Evolutionary conservation across 2,113 vertebrate species (phyloP).

Genomic region (Poecile atricapillus): DNA sequence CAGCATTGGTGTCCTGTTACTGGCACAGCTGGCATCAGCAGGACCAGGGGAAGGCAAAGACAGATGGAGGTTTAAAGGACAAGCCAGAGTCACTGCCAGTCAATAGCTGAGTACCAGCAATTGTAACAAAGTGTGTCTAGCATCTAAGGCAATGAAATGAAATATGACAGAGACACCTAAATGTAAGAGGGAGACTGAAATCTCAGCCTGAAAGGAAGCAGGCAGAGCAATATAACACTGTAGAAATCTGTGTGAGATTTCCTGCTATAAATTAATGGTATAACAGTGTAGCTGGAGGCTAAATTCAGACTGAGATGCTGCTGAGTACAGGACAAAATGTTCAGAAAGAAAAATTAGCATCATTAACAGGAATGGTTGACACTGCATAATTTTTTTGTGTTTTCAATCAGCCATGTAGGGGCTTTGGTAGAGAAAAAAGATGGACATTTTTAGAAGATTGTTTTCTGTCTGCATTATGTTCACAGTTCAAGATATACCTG

Average conservation of each 20-base stretch:
- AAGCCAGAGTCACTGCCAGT: neutral
- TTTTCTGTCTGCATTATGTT: neutral
- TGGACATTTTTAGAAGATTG: neutral
- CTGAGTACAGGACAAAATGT: neutral
- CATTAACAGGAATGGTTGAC: neutral
- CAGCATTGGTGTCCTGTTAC: neutral
- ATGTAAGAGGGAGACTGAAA: neutral
- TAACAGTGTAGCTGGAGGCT: slow-evolving; percentile 1
- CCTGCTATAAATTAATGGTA: neutral
- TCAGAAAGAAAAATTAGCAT: neutral
- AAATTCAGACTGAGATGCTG: neutral
- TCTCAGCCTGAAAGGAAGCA: neutral
- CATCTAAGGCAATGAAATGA: neutral
- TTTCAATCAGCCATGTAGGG: neutral
- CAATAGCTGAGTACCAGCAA: neutral
- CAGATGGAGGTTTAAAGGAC: slow-evolving; percentile 5
- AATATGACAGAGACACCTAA: neutral
- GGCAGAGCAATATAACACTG: neutral
- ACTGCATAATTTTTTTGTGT: neutral
- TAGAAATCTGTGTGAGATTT: slow-evolving; percentile 21
- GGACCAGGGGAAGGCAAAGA: neutral
- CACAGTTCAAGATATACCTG: neutral
- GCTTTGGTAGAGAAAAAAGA: neutral
- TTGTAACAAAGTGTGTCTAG: neutral
- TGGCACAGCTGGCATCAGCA: neutral